These are phyloP conservation scores for Drosophila arawakana DNA, from an alignment of 1,140 invertebrate genomes.

Conservation along the genomic window DNA sequence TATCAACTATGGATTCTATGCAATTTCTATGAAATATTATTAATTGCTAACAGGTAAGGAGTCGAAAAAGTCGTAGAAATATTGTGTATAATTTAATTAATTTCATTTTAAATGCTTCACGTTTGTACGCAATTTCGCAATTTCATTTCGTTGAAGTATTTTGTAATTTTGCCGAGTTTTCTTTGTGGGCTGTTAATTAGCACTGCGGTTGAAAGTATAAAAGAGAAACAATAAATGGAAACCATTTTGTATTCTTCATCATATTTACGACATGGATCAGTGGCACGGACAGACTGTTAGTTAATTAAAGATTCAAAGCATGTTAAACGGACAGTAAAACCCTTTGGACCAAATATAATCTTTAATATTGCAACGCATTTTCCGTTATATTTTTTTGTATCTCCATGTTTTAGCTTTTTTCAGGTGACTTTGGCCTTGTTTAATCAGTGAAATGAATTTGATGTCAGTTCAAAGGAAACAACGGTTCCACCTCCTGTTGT, in stretches of 20 bases:
- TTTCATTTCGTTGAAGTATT: constrained; percentile 1
- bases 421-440: not conserved
- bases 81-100: constrained; percentile 4
- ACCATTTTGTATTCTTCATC: constrained; percentile 20
- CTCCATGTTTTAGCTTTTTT: too few relatives aligned
- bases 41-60: too few relatives aligned
- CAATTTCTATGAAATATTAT: not conserved
- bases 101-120: constrained; percentile 15
- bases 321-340: not conserved
- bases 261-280: constrained; percentile 29
- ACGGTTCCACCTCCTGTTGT: constrained; percentile 1
- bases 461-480: constrained; percentile 42
- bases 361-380: constrained; percentile 9
- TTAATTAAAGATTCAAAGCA: constrained; percentile 27
- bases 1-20: not conserved
- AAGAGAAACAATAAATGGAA: constrained; percentile 14
- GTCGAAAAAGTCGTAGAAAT: too few relatives aligned
- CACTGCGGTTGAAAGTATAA: constrained; percentile 12
- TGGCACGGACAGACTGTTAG: constrained; percentile 12
- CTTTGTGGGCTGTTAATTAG: constrained; percentile 32
- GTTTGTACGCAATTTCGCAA: not conserved
- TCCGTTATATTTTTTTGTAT: constrained; percentile 8
- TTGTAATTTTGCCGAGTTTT: constrained; percentile 10
- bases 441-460: constrained; percentile 1
- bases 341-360: not conserved